phyloP scores from a whole-genome alignment of 2,888 invertebrate species.

The Prostheceraeus crozeri region DNA sequence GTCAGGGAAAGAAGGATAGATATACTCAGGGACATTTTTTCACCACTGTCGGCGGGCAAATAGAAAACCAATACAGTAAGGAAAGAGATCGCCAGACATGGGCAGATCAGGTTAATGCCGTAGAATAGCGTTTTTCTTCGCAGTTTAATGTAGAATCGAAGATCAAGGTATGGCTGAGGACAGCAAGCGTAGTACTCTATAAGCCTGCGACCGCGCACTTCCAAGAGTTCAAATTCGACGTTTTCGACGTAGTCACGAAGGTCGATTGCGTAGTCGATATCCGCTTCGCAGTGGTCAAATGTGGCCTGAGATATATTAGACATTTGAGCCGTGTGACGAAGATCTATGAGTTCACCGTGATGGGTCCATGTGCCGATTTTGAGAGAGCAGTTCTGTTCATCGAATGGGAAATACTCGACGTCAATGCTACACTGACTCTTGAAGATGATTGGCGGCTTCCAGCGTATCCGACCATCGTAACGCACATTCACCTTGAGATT shows the following conservation, averaged over 20 bases:
- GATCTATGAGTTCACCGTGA: conserved; percentile 49
- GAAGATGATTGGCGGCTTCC: conserved; percentile 79
- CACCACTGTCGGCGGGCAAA: conserved; percentile 87
- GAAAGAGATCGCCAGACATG: conserved; percentile 78
- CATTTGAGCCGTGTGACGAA: conserved; percentile 37
- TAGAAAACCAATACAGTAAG: conserved; percentile 89
- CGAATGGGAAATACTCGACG: conserved; percentile 87
- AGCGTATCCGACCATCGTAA: conserved; percentile 63
- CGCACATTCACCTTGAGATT: conserved; percentile 45
- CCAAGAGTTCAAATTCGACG: conserved; percentile 39
- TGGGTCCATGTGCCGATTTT: conserved; percentile 74
- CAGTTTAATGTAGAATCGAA: conserved; percentile 64
- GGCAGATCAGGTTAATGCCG: conserved; percentile 62
- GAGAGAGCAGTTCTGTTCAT: conserved; percentile 79
- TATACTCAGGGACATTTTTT: conserved; percentile 92
- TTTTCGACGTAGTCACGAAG: conserved; percentile 37
- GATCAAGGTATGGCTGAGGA: conserved; percentile 44
- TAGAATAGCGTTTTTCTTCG: conserved; percentile 83
- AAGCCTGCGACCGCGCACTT: conserved; percentile 58
- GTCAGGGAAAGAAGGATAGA: conserved; percentile 89
- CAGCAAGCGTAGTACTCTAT: conserved; percentile 44
- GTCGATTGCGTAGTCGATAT: conserved; percentile 39
- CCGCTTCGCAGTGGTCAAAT: conserved; percentile 38
- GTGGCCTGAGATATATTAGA: no score
- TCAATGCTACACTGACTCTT: conserved; percentile 65